phyloP scores from a whole-genome alignment of 2,888 invertebrate species.

The Leptopilina myrica region DNA sequence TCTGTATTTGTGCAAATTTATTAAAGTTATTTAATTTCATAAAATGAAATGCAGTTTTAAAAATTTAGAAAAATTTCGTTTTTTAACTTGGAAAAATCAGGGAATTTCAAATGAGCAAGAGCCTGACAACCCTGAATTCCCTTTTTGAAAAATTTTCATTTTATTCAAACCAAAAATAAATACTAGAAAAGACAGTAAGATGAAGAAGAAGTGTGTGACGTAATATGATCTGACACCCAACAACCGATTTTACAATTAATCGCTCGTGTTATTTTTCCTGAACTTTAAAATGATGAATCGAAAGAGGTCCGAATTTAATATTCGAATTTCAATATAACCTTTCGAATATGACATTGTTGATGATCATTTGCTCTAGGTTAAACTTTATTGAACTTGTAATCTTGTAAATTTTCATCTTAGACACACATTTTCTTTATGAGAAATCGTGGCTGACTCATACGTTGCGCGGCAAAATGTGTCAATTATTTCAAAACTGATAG shows the following conservation, averaged over 20 bases:
- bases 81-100: no score
- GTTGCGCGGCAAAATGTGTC: slow-evolving; percentile 23
- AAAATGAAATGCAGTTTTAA: no score
- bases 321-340: slow-evolving; percentile 17
- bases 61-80: no score
- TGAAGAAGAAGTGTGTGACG: no score
- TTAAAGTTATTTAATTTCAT: no score
- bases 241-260: slow-evolving; percentile 1
- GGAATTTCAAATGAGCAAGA: no score
- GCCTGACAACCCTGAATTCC: no score
- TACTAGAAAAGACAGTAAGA: no score
- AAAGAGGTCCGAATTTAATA: neutral
- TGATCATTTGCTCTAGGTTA: slow-evolving; percentile 6
- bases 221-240: neutral
- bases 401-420: slow-evolving; percentile 14
- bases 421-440: slow-evolving; percentile 32
- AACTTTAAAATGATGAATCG: neutral
- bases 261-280: neutral
- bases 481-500: slow-evolving; percentile 39
- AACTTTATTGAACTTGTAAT: slow-evolving; percentile 11
- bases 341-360: neutral
- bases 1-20: no score
- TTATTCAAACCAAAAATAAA: no score
- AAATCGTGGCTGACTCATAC: neutral
- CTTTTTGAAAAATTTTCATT: no score